phyloP scores from a whole-genome alignment of 2,797 vertebrate genomes.

The Darevskia mixta region DNA sequence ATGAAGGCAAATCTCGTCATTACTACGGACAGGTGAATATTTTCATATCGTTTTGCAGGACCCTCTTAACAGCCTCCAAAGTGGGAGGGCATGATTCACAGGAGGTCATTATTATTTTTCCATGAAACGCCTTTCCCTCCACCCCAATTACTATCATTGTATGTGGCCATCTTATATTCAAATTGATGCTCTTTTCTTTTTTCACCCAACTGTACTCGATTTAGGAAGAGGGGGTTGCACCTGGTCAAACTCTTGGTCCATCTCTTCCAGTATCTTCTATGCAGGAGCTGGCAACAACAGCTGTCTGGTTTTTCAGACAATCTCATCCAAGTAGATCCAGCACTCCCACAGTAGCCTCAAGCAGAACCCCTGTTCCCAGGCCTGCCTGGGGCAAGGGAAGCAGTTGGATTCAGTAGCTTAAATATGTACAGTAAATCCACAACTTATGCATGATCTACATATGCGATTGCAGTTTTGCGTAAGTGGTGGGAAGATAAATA shows the following conservation, averaged over 20 bases:
- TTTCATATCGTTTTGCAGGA: background rate
- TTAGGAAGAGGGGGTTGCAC: background rate
- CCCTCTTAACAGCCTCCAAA: background rate
- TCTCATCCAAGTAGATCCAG: background rate
- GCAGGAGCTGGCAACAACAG: too few relatives aligned
- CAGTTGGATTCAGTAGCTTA: background rate
- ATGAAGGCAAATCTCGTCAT: background rate
- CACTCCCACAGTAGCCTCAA: background rate
- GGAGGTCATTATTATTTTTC: background rate
- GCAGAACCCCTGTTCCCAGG: background rate
- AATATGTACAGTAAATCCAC: background rate
- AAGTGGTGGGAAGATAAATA: background rate
- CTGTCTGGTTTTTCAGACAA: background rate
- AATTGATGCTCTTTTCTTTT: background rate
- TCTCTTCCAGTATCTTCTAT: too few relatives aligned
- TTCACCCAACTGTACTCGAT: background rate
- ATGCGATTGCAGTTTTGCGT: too few relatives aligned
- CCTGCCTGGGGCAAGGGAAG: background rate
- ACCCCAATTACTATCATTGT: background rate
- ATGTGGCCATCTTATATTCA: background rate
- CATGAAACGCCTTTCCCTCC: too few relatives aligned
- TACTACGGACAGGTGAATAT: background rate
- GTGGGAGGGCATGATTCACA: background rate
- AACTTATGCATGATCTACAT: too few relatives aligned
- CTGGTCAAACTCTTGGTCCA: too few relatives aligned